phyloP scores from a whole-genome alignment of 2,797 vertebrate species.

The Atherinosoma microstoma region DNA sequence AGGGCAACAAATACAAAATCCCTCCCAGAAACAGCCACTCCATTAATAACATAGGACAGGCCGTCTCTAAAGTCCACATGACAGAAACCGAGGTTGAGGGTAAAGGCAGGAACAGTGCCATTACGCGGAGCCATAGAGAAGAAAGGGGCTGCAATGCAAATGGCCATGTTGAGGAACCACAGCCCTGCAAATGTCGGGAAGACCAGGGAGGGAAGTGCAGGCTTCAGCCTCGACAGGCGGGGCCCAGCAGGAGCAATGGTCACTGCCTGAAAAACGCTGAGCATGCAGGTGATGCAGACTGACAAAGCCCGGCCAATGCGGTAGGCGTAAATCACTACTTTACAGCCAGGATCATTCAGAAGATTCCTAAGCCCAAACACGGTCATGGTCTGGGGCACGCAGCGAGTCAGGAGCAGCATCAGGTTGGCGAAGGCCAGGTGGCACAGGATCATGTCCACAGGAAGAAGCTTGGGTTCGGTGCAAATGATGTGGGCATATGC shows the following conservation, averaged over 20 bases:
- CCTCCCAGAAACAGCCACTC: constrained; percentile 76
- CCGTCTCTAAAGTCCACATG: constrained; percentile 82
- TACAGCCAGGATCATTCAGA: constrained; percentile 82
- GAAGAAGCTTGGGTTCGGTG: constrained; percentile 72
- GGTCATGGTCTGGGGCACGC: constrained; percentile 85
- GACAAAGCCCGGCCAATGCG: constrained; percentile 83
- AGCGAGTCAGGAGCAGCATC: constrained; percentile 81
- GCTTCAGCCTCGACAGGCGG: constrained; percentile 70
- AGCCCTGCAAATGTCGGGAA: constrained; percentile 76
- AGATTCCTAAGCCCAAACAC: constrained; percentile 80
- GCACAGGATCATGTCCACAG: constrained; percentile 84
- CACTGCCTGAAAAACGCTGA: constrained; percentile 84
- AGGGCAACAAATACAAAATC: constrained; percentile 85
- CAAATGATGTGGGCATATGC: constrained; percentile 73
- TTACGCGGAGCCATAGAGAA: constrained; percentile 84
- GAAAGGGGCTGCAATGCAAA: constrained; percentile 81
- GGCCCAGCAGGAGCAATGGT: constrained; percentile 76
- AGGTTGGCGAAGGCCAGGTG: constrained; percentile 85
- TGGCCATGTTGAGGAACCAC: constrained; percentile 85
- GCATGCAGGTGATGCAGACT: constrained; percentile 86
- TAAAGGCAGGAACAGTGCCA: constrained; percentile 81
- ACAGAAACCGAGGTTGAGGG: constrained; percentile 86
- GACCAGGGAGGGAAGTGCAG: constrained; percentile 75
- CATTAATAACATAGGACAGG: constrained; percentile 84
- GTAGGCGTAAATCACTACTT: constrained; percentile 84